Percentiles rank a stretch among this genome's conserved stretches.
phyloP scores from a whole-genome alignment of 2,888 invertebrate species.

The Rhamphomyia laevipes region DNA sequence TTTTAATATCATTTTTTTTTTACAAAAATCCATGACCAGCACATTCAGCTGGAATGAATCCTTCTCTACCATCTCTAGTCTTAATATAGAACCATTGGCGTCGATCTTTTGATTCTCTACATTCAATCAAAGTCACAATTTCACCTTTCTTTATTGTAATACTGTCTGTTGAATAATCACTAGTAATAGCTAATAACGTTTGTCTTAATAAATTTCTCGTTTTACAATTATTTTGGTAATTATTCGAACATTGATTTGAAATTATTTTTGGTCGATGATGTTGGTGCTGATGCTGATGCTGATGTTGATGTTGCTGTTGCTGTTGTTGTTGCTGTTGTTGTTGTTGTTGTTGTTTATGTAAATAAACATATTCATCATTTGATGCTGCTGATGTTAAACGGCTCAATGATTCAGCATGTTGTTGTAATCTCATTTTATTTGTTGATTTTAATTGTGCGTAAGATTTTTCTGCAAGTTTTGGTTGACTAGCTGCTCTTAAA shows the following conservation, averaged over 20 bases:
- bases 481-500: slow-evolving; percentile 45
- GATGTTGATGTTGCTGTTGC: slow-evolving; percentile 15
- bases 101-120: slow-evolving; percentile 43
- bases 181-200: slow-evolving; percentile 56
- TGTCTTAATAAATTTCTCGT: slow-evolving; percentile 40
- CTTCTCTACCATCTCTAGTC: slow-evolving; percentile 56
- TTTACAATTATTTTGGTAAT: slow-evolving; percentile 23
- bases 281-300: slow-evolving; percentile 23
- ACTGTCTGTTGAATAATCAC: slow-evolving; percentile 50
- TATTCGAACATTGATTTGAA: slow-evolving; percentile 24
- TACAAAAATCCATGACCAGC: slow-evolving; percentile 69
- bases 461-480: slow-evolving; percentile 38
- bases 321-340: slow-evolving; percentile 10
- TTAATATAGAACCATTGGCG: slow-evolving; percentile 68
- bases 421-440: slow-evolving; percentile 16
- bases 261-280: slow-evolving; percentile 22
- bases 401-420: slow-evolving; percentile 6
- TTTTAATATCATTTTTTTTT: neutral
- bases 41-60: slow-evolving; percentile 65
- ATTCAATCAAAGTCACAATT: slow-evolving; percentile 57
- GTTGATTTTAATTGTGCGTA: slow-evolving; percentile 35
- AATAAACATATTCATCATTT: slow-evolving; percentile 11
- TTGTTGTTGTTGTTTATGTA: neutral
- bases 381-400: slow-evolving; percentile 14
- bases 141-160: slow-evolving; percentile 59